Base-by-base conservation (phyloP, 2,797 vertebrate genomes). In the Dryobates pubescens region DNA sequence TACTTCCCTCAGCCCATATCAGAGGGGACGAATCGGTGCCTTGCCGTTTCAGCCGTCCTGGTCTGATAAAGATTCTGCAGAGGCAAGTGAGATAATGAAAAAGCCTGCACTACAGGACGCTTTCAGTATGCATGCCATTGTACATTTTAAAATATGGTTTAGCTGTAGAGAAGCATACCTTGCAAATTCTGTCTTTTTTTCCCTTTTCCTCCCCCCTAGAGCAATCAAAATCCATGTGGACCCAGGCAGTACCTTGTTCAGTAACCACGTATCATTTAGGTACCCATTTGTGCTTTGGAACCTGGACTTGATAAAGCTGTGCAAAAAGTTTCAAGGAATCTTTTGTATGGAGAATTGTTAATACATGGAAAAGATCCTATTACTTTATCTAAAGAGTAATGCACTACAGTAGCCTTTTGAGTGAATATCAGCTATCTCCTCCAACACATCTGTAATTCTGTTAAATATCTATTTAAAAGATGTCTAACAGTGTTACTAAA, bases 381-480 rank as follows among this genome's bases (percentile, higher is more conserved):
- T 94, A 91, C 87, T 93, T 95, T 90, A 87, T 90, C 86, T 92
- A 82, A 95, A 80, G 83, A 95, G 88, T 92, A 94, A 94, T 72
- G 93, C 71, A 70, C 64, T 90, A 83, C 69, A 70, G 76, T 93
- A 91, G 80, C n/a, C 78, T 94, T 88, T 94, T 96, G 77, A 94
- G 72, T 93, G 93, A 96, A 95, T 86, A 71, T 91, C 93, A 92
- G 86, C 92, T 74, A 68, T 83, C 92, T 91, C 83, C 79, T 89
- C 90, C 87, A 95, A 91, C 87, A 74, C 61, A 51, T 68, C 89
- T 92, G 63, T 93, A 95, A 91, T 95, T 82, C 90, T 92, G 81
- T 94, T 89, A 91, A 95, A 58, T 87, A 92, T 84, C 93, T 92
- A 89, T 95, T 95, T 93, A 94, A 95, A 97, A 95, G 74, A 92